phyloP scores from a whole-genome alignment of 2,113 vertebrate genomes.

The Cinclus cinclus region DNA sequence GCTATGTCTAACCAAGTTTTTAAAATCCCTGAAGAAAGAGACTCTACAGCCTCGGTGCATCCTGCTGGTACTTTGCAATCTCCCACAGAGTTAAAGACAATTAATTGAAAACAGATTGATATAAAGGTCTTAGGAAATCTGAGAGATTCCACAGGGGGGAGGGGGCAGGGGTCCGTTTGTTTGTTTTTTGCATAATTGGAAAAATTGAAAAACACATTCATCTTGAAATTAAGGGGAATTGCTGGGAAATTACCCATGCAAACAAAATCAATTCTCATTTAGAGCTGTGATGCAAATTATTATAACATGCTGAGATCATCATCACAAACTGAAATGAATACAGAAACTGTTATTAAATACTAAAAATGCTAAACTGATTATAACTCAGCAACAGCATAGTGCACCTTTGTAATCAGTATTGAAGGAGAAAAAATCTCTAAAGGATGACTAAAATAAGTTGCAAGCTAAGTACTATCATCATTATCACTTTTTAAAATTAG shows the following conservation, averaged over 20 bases:
- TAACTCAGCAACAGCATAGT: background rate
- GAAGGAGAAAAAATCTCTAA: background rate
- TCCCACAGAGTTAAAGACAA: background rate
- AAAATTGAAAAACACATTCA: background rate
- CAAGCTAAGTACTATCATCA: background rate
- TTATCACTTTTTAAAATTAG: background rate
- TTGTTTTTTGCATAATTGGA: background rate
- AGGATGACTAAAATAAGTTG: background rate
- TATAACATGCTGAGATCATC: background rate
- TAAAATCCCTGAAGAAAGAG: background rate
- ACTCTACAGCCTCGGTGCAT: background rate
- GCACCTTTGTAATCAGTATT: background rate
- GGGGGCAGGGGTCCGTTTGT: background rate
- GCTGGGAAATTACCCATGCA: slow-evolving; percentile 17
- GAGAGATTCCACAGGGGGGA: accelerated
- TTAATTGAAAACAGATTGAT: background rate
- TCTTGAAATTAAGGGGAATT: slow-evolving; percentile 5
- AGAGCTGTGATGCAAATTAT: background rate
- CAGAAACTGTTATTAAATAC: background rate
- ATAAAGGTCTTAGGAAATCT: background rate
- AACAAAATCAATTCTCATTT: slow-evolving; percentile 24
- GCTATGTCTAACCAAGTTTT: background rate
- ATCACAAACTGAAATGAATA: background rate
- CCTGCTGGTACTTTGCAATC: background rate
- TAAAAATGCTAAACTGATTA: background rate